Base-by-base conservation (phyloP, 2,797 vertebrate species). In the Gouania willdenowi region DNA sequence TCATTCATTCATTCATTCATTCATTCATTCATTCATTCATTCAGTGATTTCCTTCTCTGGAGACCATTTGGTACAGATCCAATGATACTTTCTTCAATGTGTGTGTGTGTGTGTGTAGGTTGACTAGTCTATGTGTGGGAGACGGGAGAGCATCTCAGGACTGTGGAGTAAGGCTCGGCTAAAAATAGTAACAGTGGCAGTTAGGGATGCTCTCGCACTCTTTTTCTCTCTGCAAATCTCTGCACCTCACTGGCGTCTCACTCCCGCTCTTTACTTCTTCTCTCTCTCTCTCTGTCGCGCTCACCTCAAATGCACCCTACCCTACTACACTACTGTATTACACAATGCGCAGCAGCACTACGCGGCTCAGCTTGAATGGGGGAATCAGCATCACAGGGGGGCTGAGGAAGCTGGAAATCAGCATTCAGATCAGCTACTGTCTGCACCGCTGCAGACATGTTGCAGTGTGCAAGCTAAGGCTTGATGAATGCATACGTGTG, bases 261-360 rank as follows among this genome's bases (percentile, higher is more conserved):
- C 62, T 63, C 64, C 46, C 14, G 25, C 63, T 61, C 71, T 48
- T 63, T 26, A 60, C 52, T 55, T 38, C 31, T 28, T 34, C 48
- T n/a, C 58, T 14, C 23, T 35, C 50, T 44, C 68, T 65, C 50
- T 46, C 67, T 71, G 69, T 66, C 10, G 49, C 11, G 73, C 52
- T 86, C 77, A 84, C 83, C 83, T 84, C 75, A 73, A 40, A 84
- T 81, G 78, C 78, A 75, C 83, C 44, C 70, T 73, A 75, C 83
- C 44, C 70, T 73, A 72, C 75, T 78, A 75, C 75, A 63, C 60
- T 75, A 63, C 60, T 56, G 53, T 70, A 56, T 75, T 77, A 70
- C 79, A 80, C 73, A 73, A 80, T 54, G 27, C 26, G 41, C 66
- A 74, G 43, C 51, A 56, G 45, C 54, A 56, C 54, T 47, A 63